Percentiles rank a stretch among this genome's conserved stretches.
These are phyloP conservation scores for Ecliptopera silaceata DNA, from an alignment of 2,888 invertebrate genomes.

Conservation along the genomic window DNA sequence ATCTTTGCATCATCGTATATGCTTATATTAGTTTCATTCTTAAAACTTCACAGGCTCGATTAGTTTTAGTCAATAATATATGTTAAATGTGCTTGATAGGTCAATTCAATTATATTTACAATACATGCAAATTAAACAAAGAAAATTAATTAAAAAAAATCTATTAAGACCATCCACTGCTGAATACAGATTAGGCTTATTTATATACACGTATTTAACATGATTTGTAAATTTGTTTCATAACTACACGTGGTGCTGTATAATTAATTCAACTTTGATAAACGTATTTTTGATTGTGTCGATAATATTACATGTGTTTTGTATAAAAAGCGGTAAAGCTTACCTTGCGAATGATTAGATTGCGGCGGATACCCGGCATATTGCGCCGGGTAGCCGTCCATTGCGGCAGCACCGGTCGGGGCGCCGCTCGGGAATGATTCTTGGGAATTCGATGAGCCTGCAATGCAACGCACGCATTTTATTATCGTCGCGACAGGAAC, in stretches of 20 bases:
- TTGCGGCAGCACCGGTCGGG: slow-evolving; percentile 86
- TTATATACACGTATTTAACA: too few relatives aligned
- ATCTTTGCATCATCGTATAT: background rate
- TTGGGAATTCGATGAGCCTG: slow-evolving; percentile 94
- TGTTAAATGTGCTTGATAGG: background rate
- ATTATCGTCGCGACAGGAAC: slow-evolving; percentile 21
- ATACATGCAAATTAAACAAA: too few relatives aligned
- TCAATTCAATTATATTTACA: too few relatives aligned
- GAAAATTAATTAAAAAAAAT: too few relatives aligned
- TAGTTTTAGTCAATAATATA: background rate
- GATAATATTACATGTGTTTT: background rate
- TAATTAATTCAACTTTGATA: too few relatives aligned
- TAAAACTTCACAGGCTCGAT: background rate
- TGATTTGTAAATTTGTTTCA: too few relatives aligned
- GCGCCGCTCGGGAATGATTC: slow-evolving; percentile 93
- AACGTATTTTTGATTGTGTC: too few relatives aligned
- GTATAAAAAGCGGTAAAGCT: slow-evolving; percentile 56
- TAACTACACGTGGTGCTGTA: too few relatives aligned
- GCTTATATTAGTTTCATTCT: slow-evolving; percentile 1
- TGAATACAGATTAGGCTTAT: too few relatives aligned
- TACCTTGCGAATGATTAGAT: slow-evolving; percentile 88
- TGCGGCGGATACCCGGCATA: slow-evolving; percentile 85
- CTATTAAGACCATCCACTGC: too few relatives aligned
- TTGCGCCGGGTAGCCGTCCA: slow-evolving; percentile 91
- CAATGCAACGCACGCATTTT: slow-evolving; percentile 17